Base-by-base conservation (phyloP, 2,888 invertebrate species). In the Rotaria magnacalcarata region DNA sequence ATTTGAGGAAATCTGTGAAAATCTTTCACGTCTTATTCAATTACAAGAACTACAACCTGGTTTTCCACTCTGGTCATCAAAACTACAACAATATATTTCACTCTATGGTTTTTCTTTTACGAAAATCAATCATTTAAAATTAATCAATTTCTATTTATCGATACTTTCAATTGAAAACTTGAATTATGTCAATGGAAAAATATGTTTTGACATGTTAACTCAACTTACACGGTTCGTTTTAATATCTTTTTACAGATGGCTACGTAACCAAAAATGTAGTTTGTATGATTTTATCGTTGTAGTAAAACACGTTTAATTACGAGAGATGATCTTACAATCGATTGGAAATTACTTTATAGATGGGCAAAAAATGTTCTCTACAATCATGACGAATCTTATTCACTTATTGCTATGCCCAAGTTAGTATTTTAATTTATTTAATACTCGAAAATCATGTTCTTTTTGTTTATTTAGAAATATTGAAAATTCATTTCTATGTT, bases 81-180 rank as follows among this genome's bases (percentile, higher is more conserved):
- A 85, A 85, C 50, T 86, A 34, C 47, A 74, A 24, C 56, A 75
- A 34, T 86, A 75, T 47, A 85, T 86, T n/a, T 56, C 67, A 54
- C 75, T 85, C 34, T 86, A 86, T 41, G 86, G 86, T 27, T 58
- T 74, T 41, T 86, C 47, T 47, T 86, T 86, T 75, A 84, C 85
- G 8, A 86, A 86, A 85, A 27, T 74, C 43, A 67, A 86, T 43
- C 86, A 86, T 58, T 16, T 86, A 27, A 75, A 84, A 74, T 60
- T 86, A 6, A 75, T 86, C 4, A 34, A 56, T 54, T 75, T 85
- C 3, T 86, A 75, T 85, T 54, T 86, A 24, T 54, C 56, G 0
- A 58, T 85, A 7, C 56, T 86, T 34, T n/a, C 56, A 11, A 86
- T 47, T 43, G 27, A 85, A 60, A 34, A 75, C 14, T n/a, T 86